Conservation (phyloP, 2,888 invertebrate species). For the Ectobius pallidus region DNA sequence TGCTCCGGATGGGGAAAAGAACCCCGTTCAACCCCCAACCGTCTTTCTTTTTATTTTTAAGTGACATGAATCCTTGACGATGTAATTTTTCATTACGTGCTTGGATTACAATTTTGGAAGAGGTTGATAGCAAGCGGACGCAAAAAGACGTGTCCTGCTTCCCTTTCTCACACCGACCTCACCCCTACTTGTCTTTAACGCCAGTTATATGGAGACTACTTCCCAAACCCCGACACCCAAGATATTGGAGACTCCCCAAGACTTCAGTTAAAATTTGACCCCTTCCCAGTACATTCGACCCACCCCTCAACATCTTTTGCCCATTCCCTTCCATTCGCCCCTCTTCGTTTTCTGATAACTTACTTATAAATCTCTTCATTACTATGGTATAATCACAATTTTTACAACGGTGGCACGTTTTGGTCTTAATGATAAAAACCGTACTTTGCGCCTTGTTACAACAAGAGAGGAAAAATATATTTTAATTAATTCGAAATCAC, state of each 20-base stretch:
- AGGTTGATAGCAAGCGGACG: constrained; percentile 50
- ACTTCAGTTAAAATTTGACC: constrained; percentile 26
- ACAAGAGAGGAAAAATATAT: constrained; percentile 19
- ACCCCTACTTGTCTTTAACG: neutral
- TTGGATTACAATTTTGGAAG: constrained; percentile 64
- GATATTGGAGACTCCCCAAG: neutral
- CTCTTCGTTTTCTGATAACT: too few species aligned
- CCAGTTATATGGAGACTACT: constrained; percentile 7
- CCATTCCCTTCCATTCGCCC: too few species aligned
- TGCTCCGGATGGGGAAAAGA: neutral
- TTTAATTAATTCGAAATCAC: constrained; percentile 30
- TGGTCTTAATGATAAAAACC: constrained; percentile 30
- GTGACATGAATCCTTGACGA: constrained; percentile 50
- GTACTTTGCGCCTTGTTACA: neutral
- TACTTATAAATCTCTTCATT: constrained; percentile 56
- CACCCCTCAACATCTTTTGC: too few species aligned
- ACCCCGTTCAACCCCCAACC: neutral
- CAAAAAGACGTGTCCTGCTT: constrained; percentile 52
- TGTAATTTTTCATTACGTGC: constrained; percentile 74
- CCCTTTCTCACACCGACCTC: constrained; percentile 21
- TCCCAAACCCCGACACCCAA: neutral
- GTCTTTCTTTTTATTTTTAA: constrained; percentile 29
- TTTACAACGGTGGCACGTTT: constrained; percentile 71
- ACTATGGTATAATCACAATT: constrained; percentile 74
- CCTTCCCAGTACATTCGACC: neutral